Conservation (phyloP, 2,888 invertebrate species). For the Nymphalis c-album region DNA sequence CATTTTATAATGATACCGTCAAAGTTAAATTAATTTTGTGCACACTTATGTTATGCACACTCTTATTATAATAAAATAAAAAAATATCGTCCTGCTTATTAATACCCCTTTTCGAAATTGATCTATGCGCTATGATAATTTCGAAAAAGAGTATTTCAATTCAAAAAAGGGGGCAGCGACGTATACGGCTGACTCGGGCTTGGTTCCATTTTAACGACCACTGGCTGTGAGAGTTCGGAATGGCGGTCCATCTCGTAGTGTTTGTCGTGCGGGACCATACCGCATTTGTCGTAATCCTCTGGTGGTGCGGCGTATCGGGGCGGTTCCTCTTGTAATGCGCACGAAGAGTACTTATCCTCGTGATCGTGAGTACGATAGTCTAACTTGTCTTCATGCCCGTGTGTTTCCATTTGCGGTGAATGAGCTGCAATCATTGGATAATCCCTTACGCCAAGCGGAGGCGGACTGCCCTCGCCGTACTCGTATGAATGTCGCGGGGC, state of each 20-base stretch:
- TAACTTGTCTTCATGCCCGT: constrained; percentile 77
- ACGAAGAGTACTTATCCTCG: constrained; percentile 74
- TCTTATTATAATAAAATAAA: neutral
- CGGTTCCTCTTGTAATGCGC: constrained; percentile 75
- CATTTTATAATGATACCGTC: too few species aligned
- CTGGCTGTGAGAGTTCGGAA: constrained; percentile 67
- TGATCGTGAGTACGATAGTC: constrained; percentile 73
- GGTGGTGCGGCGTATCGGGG: constrained; percentile 80
- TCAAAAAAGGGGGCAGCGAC: constrained; percentile 89
- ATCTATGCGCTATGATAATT: constrained; percentile 67
- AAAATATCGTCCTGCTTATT: constrained; percentile 17
- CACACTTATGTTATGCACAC: too few species aligned
- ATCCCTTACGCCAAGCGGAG: constrained; percentile 83
- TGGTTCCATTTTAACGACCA: constrained; percentile 82
- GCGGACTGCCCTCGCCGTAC: constrained; percentile 83
- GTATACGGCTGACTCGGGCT: constrained; percentile 83
- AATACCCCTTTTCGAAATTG: constrained; percentile 81
- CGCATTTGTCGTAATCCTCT: constrained; percentile 83
- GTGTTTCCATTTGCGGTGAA: constrained; percentile 81
- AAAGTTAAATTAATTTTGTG: too few species aligned
- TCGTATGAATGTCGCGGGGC: constrained; percentile 83
- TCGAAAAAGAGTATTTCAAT: constrained; percentile 84
- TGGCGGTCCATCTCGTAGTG: constrained; percentile 75
- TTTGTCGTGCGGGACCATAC: constrained; percentile 73
- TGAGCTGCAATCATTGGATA: constrained; percentile 85